A percentile compares a stretch with the other conserved stretches of the same genome.
Evolutionary conservation across 2,797 vertebrate genomes (phyloP).

Genomic region (Euthynnus affinis): DNA sequence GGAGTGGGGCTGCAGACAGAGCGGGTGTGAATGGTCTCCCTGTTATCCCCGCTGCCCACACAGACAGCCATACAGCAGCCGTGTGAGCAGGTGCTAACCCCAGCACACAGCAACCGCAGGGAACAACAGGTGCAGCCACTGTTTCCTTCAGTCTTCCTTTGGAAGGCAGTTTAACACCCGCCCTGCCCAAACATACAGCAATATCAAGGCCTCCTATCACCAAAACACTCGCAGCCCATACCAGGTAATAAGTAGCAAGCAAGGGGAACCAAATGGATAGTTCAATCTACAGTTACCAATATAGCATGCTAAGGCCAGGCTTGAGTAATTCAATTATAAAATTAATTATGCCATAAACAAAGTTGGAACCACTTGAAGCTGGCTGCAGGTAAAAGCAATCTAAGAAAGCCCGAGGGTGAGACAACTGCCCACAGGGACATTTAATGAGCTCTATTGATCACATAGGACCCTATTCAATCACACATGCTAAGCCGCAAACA

Average conservation of each 20-base stretch:
- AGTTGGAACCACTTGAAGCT: conserved; percentile 60
- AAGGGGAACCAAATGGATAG: conserved; percentile 37
- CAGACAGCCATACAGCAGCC: conserved; percentile 85
- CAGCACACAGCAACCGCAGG: conserved; percentile 73
- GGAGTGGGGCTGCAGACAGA: conserved; percentile 77
- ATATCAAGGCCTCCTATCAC: conserved; percentile 34
- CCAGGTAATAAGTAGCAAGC: not conserved
- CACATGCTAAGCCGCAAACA: conserved; percentile 70
- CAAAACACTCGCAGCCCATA: conserved; percentile 38
- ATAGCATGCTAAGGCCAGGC: conserved; percentile 30
- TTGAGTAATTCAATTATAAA: conserved; percentile 65
- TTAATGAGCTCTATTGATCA: conserved; percentile 83
- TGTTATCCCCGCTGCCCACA: conserved; percentile 81
- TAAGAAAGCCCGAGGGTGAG: conserved; percentile 53
- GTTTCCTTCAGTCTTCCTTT: conserved; percentile 66
- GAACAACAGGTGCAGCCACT: conserved; percentile 85
- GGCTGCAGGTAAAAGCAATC: conserved; percentile 74
- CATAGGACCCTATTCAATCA: conserved; percentile 78
- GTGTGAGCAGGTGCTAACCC: conserved; percentile 84
- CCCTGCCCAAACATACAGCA: conserved; percentile 59
- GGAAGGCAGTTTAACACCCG: conserved; percentile 60
- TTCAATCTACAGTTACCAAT: conserved; percentile 33
- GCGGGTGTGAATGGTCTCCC: conserved; percentile 82
- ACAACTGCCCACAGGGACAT: conserved; percentile 69
- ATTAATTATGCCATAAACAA: conserved; percentile 65